Percentiles rank a stretch among this genome's conserved stretches.
These are phyloP conservation scores for Phania funesta DNA, from an alignment of 2,888 invertebrate genomes.

Conservation along the genomic window DNA sequence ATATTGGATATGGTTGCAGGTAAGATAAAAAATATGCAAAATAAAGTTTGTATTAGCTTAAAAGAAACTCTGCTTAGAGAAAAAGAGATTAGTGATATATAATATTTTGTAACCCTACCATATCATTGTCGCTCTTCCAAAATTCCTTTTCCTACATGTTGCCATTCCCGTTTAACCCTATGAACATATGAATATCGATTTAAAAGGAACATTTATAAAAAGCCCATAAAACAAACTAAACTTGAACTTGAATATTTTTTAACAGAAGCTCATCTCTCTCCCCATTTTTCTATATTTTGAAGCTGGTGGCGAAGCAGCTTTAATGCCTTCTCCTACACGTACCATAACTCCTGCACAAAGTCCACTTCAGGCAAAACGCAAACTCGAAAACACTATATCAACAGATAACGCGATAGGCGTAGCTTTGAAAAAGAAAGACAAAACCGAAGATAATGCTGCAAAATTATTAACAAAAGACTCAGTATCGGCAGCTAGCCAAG, in stretches of 20 bases:
- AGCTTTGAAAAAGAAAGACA: conserved; percentile 86
- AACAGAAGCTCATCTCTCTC: conserved; percentile 65
- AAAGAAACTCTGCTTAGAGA: background rate
- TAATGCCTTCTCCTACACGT: conserved; percentile 83
- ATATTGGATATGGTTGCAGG: conserved; percentile 87
- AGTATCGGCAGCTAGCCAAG: conserved; percentile 68
- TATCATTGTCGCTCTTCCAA: conserved; percentile 64
- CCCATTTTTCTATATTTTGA: conserved; percentile 63
- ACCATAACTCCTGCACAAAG: conserved; percentile 81
- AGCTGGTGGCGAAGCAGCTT: conserved; percentile 81
- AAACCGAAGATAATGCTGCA: conserved; percentile 75
- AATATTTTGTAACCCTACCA: background rate
- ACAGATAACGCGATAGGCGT: conserved; percentile 83
- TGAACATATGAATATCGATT: too few relatives aligned
- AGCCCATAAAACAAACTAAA: conserved; percentile 72
- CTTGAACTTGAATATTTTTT: conserved; percentile 70
- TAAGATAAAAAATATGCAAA: conserved; percentile 69
- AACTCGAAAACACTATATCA: conserved; percentile 88
- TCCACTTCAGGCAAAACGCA: conserved; percentile 85
- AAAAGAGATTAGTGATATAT: too few relatives aligned
- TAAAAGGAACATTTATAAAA: background rate
- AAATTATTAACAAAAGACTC: conserved; percentile 70
- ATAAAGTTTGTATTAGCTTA: background rate
- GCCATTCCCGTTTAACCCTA: conserved; percentile 6
- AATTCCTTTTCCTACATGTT: conserved; percentile 9